Evolutionary conservation across 2,113 vertebrate species (phyloP).

Genomic region (rat (Rattus norvegicus)): DNA sequence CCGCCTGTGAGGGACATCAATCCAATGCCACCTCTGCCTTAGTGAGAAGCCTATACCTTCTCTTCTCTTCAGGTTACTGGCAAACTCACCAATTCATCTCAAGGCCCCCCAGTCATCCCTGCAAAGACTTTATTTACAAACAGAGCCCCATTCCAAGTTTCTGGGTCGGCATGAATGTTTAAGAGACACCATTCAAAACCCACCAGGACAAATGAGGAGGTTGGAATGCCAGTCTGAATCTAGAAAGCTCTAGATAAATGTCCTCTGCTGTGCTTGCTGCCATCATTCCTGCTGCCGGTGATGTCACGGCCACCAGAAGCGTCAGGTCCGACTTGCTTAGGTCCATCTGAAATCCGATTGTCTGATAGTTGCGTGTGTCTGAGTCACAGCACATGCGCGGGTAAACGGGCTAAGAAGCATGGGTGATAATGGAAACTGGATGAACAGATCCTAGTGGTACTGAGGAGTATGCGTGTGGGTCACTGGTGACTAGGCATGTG

Average conservation of each 20-base stretch:
- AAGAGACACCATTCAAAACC: not conserved
- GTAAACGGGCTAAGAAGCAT: not conserved
- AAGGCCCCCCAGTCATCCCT: not conserved
- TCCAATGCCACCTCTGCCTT: not conserved
- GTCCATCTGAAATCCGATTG: not conserved
- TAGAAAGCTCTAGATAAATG: not conserved
- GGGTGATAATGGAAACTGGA: not conserved
- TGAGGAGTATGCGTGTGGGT: not conserved
- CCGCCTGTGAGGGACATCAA: not conserved
- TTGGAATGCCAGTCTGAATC: not conserved
- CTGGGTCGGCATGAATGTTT: not conserved
- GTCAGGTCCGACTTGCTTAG: not conserved
- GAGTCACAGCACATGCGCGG: not conserved
- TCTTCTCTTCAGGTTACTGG: not conserved
- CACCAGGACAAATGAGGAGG: not conserved
- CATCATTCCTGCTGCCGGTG: not conserved
- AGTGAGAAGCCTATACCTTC: not conserved
- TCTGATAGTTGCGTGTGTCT: not conserved
- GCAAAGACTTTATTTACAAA: not conserved
- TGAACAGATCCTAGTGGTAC: not conserved
- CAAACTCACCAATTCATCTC: not conserved
- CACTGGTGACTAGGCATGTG: not conserved
- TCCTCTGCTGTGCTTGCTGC: not conserved
- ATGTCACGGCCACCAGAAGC: not conserved
- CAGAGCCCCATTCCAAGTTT: conserved; percentile 4